These are phyloP conservation scores for Acanthisitta chloris DNA, from an alignment of 2,113 vertebrate genomes.

Conservation along the genomic window DNA sequence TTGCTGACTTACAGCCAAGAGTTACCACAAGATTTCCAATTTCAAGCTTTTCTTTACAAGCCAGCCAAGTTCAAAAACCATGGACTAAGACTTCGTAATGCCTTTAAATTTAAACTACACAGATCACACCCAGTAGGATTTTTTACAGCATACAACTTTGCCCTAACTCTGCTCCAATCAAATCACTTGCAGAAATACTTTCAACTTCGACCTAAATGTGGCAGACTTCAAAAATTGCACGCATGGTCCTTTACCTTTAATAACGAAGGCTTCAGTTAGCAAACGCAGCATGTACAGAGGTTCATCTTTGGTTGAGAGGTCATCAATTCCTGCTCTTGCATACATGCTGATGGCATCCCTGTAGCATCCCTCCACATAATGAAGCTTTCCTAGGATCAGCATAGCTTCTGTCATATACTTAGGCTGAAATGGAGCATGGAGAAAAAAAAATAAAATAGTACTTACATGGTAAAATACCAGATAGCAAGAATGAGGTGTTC, in stretches of 20 bases:
- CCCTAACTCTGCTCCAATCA: neutral
- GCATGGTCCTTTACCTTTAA: constrained; percentile 84
- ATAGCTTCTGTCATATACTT: constrained; percentile 89
- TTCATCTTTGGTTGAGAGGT: constrained; percentile 82
- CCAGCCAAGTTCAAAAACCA: constrained; percentile 22
- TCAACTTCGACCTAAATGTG: neutral
- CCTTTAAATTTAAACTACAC: neutral
- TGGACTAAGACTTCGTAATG: constrained; percentile 12
- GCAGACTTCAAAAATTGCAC: neutral
- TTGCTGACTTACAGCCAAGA: neutral
- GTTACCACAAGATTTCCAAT: neutral
- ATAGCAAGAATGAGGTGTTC: neutral
- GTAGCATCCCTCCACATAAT: constrained; percentile 90
- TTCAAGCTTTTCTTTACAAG: neutral
- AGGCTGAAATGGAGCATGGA: constrained; percentile 69
- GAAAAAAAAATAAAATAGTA: neutral
- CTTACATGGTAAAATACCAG: neutral
- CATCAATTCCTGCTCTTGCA: constrained; percentile 87
- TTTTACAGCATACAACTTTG: neutral
- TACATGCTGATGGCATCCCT: constrained; percentile 96
- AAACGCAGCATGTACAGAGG: constrained; percentile 91
- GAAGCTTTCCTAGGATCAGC: constrained; percentile 91
- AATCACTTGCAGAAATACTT: neutral
- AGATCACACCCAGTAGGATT: neutral
- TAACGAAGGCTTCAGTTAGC: constrained; percentile 90